These are phyloP conservation scores for Callionymus lyra DNA, from an alignment of 2,113 vertebrate species.

Conservation along the genomic window DNA sequence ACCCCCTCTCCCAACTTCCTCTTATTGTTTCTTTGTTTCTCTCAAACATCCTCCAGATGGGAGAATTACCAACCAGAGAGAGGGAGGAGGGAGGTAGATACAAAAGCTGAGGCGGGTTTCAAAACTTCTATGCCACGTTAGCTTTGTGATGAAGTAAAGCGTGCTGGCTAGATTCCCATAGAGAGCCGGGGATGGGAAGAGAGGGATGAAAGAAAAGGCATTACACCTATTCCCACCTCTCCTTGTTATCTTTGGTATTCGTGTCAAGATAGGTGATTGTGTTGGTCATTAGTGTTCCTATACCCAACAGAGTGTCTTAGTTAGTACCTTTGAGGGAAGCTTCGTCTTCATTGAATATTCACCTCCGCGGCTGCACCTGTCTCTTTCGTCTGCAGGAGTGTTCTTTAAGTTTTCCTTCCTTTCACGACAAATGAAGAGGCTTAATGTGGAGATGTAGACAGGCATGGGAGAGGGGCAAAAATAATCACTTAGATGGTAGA, in stretches of 20 bases:
- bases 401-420: constrained; percentile 55
- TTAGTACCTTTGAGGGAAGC: constrained; percentile 51
- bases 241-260: constrained; percentile 68
- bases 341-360: constrained; percentile 53
- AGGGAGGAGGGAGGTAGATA: constrained; percentile 29
- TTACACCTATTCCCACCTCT: constrained; percentile 62
- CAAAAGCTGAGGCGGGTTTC: constrained; percentile 58
- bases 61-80: constrained; percentile 67
- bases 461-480: constrained; percentile 38
- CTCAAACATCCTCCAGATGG: constrained; percentile 73
- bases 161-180: constrained; percentile 47
- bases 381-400: constrained; percentile 42
- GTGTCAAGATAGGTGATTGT: constrained; percentile 67
- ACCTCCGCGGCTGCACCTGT: constrained; percentile 50
- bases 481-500: constrained; percentile 61
- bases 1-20: constrained; percentile 93
- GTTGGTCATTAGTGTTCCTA: constrained; percentile 63
- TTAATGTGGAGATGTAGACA: constrained; percentile 55
- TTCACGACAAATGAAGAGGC: constrained; percentile 52
- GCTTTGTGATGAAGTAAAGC: constrained; percentile 67
- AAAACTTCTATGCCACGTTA: constrained; percentile 65
- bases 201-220: constrained; percentile 43
- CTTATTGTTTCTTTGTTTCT: constrained; percentile 91
- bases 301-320: constrained; percentile 59
- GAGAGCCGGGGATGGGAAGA: constrained; percentile 26